Conservation (phyloP, 2,797 vertebrate genomes). For the Semaprochilodus insignis region DNA sequence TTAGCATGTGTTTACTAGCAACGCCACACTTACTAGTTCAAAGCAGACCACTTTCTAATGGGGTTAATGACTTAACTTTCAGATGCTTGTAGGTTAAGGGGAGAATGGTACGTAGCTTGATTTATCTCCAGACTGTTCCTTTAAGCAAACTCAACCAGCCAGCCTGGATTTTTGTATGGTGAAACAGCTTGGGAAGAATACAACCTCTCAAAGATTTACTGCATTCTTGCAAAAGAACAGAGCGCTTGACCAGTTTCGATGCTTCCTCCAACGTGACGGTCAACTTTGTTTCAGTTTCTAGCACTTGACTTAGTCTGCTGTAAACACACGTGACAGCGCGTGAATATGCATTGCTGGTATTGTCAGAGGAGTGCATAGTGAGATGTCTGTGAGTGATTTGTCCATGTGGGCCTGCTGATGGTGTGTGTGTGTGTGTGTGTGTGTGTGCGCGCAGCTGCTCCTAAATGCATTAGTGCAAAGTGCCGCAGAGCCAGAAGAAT, state of each 20-base stretch:
- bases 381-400: conserved; percentile 54
- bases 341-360: conserved; percentile 12
- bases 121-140: not conserved
- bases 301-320: not conserved
- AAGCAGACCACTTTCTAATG: no score
- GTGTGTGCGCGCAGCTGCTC: conserved; percentile 54
- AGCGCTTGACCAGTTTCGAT: conserved; percentile 10
- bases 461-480: conserved; percentile 34
- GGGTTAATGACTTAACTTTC: no score
- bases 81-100: not conserved
- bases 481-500: conserved; percentile 46
- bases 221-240: conserved; percentile 6
- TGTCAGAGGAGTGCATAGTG: conserved; percentile 19
- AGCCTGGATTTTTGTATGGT: not conserved
- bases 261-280: not conserved
- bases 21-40: no score
- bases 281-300: conserved; percentile 1
- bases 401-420: conserved; percentile 41
- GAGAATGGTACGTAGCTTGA: not conserved
- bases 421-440: not conserved
- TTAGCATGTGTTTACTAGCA: no score
- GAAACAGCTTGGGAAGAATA: not conserved
- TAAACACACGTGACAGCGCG: conserved; percentile 17
- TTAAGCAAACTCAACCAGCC: not conserved
- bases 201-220: conserved; percentile 7